Percentiles rank a stretch among this genome's conserved stretches.
phyloP scores from a whole-genome alignment of 2,113 vertebrate genomes.

The Varanus komodoensis region DNA sequence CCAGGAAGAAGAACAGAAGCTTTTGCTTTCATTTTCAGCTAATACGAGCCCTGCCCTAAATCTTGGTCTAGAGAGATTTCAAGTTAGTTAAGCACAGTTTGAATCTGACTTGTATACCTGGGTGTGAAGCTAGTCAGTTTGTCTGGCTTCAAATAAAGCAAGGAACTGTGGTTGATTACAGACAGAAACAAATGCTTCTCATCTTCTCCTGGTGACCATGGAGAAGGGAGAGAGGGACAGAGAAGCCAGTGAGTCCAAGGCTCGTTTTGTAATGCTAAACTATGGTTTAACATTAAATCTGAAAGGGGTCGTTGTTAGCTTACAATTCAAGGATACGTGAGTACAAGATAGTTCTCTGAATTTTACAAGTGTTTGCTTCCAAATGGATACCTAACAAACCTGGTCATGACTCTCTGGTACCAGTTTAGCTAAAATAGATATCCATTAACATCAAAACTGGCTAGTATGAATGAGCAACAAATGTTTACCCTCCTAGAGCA shows the following conservation, averaged over 20 bases:
- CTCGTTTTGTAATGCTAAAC: neutral
- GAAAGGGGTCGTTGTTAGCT: neutral
- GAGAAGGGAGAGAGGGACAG: no score
- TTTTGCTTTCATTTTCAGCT: neutral
- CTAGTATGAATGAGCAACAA: neutral
- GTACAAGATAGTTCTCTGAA: neutral
- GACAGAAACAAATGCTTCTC: neutral
- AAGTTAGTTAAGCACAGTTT: no score
- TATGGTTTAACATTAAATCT: neutral
- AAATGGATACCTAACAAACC: neutral
- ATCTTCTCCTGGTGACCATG: no score
- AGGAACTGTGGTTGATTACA: neutral
- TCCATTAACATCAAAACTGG: neutral
- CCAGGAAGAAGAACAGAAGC: no score
- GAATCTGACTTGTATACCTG: no score
- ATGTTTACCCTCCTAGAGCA: neutral
- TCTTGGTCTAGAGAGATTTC: neutral
- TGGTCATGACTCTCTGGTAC: neutral
- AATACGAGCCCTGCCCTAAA: neutral
- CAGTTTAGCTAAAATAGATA: neutral
- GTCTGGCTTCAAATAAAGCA: neutral
- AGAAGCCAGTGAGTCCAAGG: neutral
- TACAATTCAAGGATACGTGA: neutral
- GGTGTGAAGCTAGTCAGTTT: neutral
- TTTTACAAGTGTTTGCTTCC: neutral